A percentile compares a stretch with the other conserved stretches of the same genome.
These are phyloP conservation scores for human DNA, from an alignment of 2,113 vertebrate species.

Conservation along the genomic window DNA sequence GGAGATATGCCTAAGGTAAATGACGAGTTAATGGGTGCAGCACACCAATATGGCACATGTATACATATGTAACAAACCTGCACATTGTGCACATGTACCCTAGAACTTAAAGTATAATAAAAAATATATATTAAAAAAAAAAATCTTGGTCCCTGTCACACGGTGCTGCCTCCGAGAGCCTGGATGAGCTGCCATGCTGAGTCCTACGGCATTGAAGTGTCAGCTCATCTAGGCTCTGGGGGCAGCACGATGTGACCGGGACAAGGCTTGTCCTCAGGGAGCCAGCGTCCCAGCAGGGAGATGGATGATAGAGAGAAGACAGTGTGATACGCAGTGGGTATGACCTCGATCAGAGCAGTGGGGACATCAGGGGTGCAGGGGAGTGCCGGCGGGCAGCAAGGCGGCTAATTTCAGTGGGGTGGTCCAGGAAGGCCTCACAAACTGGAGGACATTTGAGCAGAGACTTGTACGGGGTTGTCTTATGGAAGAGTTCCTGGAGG, in stretches of 20 bases:
- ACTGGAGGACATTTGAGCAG: background rate
- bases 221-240: background rate
- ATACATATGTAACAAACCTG: too few relatives aligned
- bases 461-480: background rate
- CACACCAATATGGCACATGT: too few relatives aligned
- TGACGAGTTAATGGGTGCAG: too few relatives aligned
- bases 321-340: background rate
- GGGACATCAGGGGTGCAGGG: accelerated
- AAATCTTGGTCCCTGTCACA: background rate
- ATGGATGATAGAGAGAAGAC: background rate
- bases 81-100: too few relatives aligned
- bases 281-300: background rate
- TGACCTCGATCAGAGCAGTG: background rate
- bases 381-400: accelerated
- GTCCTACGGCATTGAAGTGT: background rate
- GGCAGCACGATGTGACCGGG: background rate
- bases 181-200: background rate
- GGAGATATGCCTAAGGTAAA: too few relatives aligned
- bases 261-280: background rate
- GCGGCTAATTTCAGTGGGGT: too few relatives aligned
- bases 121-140: too few relatives aligned
- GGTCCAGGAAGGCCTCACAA: background rate
- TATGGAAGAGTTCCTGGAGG: background rate
- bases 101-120: too few relatives aligned
- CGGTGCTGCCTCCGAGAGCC: background rate